Evolutionary conservation across 2,888 invertebrate species (phyloP).

Genomic region (Norana najaformis): DNA sequence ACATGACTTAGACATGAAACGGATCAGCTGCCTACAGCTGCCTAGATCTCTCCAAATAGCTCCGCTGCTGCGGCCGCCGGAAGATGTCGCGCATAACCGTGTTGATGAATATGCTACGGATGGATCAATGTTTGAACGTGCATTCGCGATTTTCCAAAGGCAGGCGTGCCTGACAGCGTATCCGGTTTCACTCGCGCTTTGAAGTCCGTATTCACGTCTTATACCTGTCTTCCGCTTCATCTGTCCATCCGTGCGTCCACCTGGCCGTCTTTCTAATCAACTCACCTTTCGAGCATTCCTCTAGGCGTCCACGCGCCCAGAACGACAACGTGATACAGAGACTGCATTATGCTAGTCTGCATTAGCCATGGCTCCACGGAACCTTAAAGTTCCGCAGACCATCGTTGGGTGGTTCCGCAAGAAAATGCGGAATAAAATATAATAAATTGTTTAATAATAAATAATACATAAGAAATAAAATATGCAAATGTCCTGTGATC

Average conservation of each 20-base stretch:
- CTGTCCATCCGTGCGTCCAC: not conserved
- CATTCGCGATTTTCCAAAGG: not conserved
- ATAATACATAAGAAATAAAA: no score
- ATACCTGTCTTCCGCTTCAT: not conserved
- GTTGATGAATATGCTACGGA: not conserved
- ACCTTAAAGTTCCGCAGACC: no score
- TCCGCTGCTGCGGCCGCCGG: not conserved
- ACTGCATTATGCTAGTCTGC: no score
- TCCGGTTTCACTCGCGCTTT: not conserved
- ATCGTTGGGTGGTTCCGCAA: no score
- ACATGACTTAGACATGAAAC: not conserved
- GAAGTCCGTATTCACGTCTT: not conserved
- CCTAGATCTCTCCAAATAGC: not conserved
- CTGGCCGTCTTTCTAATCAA: not conserved
- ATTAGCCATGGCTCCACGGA: no score
- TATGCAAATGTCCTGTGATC: no score
- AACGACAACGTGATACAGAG: not conserved
- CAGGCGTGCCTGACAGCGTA: not conserved
- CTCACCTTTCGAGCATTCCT: not conserved
- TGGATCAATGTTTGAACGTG: not conserved
- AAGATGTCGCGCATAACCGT: not conserved
- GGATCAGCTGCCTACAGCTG: no score
- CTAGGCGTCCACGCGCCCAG: not conserved
- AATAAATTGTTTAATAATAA: no score
- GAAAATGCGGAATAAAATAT: no score